Percentiles rank a stretch among this genome's conserved stretches.
Evolutionary conservation across 2,113 vertebrate species (phyloP).

Genomic region (Lepisosteus oculatus): DNA sequence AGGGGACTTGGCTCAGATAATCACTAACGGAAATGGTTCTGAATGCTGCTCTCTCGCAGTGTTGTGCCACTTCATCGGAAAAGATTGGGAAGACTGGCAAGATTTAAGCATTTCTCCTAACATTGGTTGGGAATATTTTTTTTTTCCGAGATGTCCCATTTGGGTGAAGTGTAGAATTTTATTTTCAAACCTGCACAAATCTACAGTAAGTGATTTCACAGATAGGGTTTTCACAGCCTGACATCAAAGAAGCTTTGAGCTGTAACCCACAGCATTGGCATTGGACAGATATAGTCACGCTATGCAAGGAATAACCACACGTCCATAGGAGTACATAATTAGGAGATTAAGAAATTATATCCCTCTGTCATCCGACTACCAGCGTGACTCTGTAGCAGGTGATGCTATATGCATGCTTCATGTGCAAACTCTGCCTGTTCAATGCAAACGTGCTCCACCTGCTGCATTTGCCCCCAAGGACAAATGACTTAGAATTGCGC

Average conservation of each 20-base stretch:
- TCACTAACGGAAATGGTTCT: conserved; percentile 1
- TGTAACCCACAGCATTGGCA: no score
- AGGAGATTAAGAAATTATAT: conserved; percentile 38
- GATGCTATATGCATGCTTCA: conserved; percentile 22
- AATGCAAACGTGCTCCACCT: conserved; percentile 19
- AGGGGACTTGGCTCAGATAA: conserved; percentile 2
- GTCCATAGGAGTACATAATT: conserved; percentile 21
- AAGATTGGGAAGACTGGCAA: background rate
- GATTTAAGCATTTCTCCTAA: background rate
- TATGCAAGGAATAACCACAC: conserved; percentile 34
- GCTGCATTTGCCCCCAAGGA: conserved; percentile 17
- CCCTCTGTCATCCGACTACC: conserved; percentile 40
- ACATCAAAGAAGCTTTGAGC: no score
- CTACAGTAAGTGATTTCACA: background rate
- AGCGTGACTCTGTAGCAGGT: conserved; percentile 24
- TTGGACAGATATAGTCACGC: no score
- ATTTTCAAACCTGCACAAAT: background rate
- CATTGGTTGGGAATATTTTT: no score
- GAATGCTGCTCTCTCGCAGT: background rate
- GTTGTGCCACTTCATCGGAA: background rate
- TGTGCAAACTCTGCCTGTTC: conserved; percentile 28
- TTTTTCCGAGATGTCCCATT: background rate
- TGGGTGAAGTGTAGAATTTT: background rate
- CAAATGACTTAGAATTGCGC: conserved; percentile 6
- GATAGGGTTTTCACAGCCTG: no score